These are phyloP conservation scores for Allophyes oxyacanthae DNA, from an alignment of 2,888 invertebrate species.

Conservation along the genomic window DNA sequence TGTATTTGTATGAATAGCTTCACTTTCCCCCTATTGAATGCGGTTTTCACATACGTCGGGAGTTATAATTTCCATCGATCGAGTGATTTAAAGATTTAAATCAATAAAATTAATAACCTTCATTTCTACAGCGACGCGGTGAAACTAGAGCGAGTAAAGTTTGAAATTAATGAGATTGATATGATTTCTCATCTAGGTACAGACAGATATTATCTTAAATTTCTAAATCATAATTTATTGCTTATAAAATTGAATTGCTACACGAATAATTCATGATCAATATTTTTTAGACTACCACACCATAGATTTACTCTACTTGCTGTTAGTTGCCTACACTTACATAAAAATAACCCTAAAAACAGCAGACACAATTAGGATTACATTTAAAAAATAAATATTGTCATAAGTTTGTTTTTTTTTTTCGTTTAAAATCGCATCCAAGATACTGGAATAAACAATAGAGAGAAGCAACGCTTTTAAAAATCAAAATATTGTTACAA, in stretches of 20 bases:
- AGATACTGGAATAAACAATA: no score
- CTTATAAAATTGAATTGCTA: constrained; percentile 31
- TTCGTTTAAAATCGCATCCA: no score
- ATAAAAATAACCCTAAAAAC: no score
- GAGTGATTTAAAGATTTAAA: constrained; percentile 44
- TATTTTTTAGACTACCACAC: no score
- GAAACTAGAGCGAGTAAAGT: constrained; percentile 32
- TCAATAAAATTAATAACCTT: constrained; percentile 48
- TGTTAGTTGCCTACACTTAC: neutral
- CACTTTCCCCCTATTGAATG: constrained; percentile 64
- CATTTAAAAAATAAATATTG: no score
- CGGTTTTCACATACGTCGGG: constrained; percentile 50
- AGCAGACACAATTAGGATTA: no score
- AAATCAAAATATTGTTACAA: no score
- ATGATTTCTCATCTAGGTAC: constrained; percentile 26
- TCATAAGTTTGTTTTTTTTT: no score
- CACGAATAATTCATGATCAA: no score
- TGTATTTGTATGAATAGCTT: constrained; percentile 58
- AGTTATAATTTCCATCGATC: constrained; percentile 32
- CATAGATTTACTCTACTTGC: no score
- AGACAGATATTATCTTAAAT: constrained; percentile 31
- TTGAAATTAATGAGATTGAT: constrained; percentile 44
- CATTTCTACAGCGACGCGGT: constrained; percentile 30
- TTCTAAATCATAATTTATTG: constrained; percentile 38
- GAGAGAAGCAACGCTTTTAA: no score